Conservation (phyloP, 2,888 invertebrate genomes). For the Macropis europaea region DNA sequence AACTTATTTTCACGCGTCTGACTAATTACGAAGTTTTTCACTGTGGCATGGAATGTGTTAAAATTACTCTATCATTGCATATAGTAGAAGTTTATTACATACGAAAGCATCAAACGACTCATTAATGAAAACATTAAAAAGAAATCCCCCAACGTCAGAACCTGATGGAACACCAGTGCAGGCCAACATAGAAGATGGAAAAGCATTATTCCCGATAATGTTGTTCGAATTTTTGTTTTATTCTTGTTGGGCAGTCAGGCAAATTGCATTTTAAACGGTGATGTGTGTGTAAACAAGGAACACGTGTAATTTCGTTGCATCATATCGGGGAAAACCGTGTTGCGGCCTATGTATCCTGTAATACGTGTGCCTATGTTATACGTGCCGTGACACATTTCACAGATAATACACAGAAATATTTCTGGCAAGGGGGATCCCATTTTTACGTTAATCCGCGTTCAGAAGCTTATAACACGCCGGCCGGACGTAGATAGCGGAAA, state of each 20-base stretch:
- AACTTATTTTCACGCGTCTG: too few relatives aligned
- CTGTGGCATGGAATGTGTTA: too few relatives aligned
- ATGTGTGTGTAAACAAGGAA: constrained; percentile 31
- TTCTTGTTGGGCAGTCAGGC: background rate
- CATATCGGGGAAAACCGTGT: constrained; percentile 39
- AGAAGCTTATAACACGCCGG: constrained; percentile 36
- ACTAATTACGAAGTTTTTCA: too few relatives aligned
- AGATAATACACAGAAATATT: constrained; percentile 54
- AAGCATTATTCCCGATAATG: background rate
- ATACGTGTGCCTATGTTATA: constrained; percentile 12
- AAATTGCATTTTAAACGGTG: constrained; percentile 12
- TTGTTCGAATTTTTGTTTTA: background rate
- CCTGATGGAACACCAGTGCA: too few relatives aligned
- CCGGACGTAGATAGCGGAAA: constrained; percentile 44
- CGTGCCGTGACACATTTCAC: constrained; percentile 30
- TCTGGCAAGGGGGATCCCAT: constrained; percentile 24
- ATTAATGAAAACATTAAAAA: too few relatives aligned
- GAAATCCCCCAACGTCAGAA: too few relatives aligned
- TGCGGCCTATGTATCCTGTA: constrained; percentile 38
- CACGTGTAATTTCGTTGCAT: constrained; percentile 30
- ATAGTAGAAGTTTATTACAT: too few relatives aligned
- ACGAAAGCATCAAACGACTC: too few relatives aligned
- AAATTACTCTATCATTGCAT: too few relatives aligned
- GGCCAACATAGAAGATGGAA: too few relatives aligned
- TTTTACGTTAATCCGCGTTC: constrained; percentile 58